These are phyloP conservation scores for Drosophila leontia DNA, from an alignment of 1,140 invertebrate species.

Conservation along the genomic window DNA sequence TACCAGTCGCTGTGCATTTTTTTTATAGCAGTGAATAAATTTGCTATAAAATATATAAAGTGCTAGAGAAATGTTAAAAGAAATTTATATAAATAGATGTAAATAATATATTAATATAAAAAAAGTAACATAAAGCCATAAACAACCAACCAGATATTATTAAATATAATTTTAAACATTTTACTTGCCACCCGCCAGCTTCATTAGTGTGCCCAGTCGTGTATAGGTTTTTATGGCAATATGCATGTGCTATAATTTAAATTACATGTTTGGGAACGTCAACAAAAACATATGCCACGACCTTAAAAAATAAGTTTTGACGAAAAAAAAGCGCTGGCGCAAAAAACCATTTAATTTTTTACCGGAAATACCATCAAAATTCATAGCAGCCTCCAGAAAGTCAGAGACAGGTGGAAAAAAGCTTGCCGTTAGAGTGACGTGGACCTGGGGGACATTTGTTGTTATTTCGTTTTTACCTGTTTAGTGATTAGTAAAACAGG, in stretches of 20 bases:
- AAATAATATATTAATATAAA: neutral
- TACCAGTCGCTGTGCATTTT: neutral
- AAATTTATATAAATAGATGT: conserved; percentile 8
- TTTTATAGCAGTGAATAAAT: conserved; percentile 3
- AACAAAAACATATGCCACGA: conserved; percentile 53
- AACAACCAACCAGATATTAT: neutral
- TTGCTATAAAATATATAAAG: conserved; percentile 15
- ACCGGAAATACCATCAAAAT: neutral
- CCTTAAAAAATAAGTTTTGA: conserved; percentile 11
- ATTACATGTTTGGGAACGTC: conserved; percentile 32
- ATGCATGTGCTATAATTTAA: conserved; percentile 14
- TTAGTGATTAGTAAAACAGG: conserved; percentile 42
- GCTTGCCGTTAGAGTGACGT: conserved; percentile 33
- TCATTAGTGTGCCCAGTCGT: conserved; percentile 10
- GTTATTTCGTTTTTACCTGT: conserved; percentile 26
- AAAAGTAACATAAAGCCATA: too few species aligned
- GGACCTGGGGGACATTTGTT: conserved; percentile 36
- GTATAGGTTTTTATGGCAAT: conserved; percentile 2
- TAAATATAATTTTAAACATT: neutral
- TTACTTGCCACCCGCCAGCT: neutral
- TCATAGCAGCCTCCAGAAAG: neutral
- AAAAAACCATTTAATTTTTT: neutral
- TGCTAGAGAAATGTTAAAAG: conserved; percentile 20
- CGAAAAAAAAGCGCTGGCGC: neutral
- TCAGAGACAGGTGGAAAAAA: neutral